phyloP scores from a whole-genome alignment of 35 echinoderm and acorn worm species.

The Chiridota heheva region DNA sequence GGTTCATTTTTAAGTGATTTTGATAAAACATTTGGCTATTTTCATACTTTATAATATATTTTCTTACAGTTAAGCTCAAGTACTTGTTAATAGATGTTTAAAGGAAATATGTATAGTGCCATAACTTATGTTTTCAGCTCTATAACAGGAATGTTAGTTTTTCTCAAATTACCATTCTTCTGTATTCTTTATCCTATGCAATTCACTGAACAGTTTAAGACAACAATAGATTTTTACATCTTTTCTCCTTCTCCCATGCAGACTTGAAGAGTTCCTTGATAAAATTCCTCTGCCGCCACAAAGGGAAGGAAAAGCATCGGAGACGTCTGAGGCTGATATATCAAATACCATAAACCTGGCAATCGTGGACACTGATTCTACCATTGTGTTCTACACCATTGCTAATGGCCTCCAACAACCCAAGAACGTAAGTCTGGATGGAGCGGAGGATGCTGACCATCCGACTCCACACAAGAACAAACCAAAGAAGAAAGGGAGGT shows the following conservation, averaged over 20 bases:
- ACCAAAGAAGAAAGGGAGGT: slow-evolving; percentile 23
- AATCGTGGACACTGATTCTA: slow-evolving; percentile 75
- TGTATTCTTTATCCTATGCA: too few relatives aligned
- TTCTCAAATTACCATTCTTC: too few relatives aligned
- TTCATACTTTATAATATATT: too few relatives aligned
- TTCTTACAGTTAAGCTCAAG: too few relatives aligned
- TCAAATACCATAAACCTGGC: slow-evolving; percentile 55
- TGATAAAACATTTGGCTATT: too few relatives aligned
- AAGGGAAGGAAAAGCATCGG: background rate
- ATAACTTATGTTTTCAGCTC: too few relatives aligned
- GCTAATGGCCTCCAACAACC: slow-evolving; percentile 63
- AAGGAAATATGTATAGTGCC: too few relatives aligned
- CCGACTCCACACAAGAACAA: background rate
- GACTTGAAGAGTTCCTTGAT: slow-evolving; percentile 51
- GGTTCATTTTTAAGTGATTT: too few relatives aligned
- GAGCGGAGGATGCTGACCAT: background rate
- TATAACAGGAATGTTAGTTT: too few relatives aligned
- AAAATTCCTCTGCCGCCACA: slow-evolving; percentile 12
- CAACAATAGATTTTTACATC: too few relatives aligned
- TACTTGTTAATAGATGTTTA: too few relatives aligned
- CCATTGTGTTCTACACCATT: slow-evolving; percentile 83
- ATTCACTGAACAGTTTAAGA: too few relatives aligned
- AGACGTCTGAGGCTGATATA: background rate
- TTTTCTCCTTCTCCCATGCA: slow-evolving; percentile 15
- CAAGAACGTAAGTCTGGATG: slow-evolving; percentile 22